Evolutionary conservation across 2,113 vertebrate genomes (phyloP).

Genomic region (Xerus inauris): DNA sequence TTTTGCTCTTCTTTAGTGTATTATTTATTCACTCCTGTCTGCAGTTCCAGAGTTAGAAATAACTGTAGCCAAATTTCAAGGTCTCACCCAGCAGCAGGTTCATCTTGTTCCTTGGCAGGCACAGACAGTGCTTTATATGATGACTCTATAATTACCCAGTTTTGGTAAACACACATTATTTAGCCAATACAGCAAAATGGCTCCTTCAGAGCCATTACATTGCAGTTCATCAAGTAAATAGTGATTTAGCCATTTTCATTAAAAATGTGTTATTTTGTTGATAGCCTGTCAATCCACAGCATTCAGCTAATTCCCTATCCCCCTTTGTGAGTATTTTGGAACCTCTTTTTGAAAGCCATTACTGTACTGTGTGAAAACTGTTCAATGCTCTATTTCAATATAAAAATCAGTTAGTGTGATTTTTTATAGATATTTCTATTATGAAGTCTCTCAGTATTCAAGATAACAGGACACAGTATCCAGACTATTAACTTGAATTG

Average conservation of each 20-base stretch:
- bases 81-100: constrained; percentile 63
- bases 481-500: constrained; percentile 60
- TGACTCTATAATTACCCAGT: constrained; percentile 82
- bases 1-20: constrained; percentile 45
- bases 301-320: constrained; percentile 65
- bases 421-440: constrained; percentile 74
- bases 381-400: constrained; percentile 49
- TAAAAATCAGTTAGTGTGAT: constrained; percentile 34
- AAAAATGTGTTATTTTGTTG: constrained; percentile 77
- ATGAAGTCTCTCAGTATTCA: constrained; percentile 33
- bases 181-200: constrained; percentile 81
- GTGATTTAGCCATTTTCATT: constrained; percentile 78
- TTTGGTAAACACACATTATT: constrained; percentile 84
- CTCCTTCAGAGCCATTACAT: constrained; percentile 76
- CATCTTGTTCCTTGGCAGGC: constrained; percentile 41
- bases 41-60: constrained; percentile 60
- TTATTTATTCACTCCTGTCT: constrained; percentile 43
- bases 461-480: not conserved
- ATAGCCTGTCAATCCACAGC: constrained; percentile 53
- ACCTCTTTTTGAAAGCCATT: constrained; percentile 61
- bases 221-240: constrained; percentile 81
- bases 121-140: constrained; percentile 77
- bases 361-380: constrained; percentile 26
- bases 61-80: constrained; percentile 63
- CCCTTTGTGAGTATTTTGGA: constrained; percentile 49